These are phyloP conservation scores for Linurgus olivaceus DNA, from an alignment of 2,797 vertebrate genomes.

Conservation along the genomic window DNA sequence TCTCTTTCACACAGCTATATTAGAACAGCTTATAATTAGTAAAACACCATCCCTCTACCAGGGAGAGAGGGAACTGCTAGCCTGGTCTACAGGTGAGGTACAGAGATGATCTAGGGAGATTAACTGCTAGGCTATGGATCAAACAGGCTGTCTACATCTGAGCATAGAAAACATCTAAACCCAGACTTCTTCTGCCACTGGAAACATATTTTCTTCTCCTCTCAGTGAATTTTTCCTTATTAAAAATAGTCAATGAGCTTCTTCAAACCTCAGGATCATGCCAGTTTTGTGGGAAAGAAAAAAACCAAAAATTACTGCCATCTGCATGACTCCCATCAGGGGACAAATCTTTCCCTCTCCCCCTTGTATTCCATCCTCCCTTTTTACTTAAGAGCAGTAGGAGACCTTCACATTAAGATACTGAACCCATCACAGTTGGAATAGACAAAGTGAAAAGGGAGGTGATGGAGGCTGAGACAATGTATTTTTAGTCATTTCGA, in stretches of 20 bases:
- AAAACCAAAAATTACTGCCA: constrained; percentile 8
- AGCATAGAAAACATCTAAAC: background rate
- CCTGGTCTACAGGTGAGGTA: background rate
- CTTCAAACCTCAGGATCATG: constrained; percentile 38
- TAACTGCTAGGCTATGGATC: background rate
- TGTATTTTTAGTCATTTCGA: constrained; percentile 81
- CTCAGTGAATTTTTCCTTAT: background rate
- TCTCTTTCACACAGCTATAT: background rate
- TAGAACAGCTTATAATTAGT: background rate
- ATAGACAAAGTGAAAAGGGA: constrained; percentile 69
- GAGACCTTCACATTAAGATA: constrained; percentile 65
- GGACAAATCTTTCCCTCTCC: background rate
- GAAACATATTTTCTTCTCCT: background rate
- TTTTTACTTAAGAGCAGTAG: constrained; percentile 61
- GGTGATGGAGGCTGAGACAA: constrained; percentile 64
- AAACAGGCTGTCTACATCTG: background rate
- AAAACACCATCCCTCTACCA: background rate
- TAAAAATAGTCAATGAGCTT: background rate
- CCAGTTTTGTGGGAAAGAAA: constrained; percentile 26
- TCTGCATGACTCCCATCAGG: constrained; percentile 14
- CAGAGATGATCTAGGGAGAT: background rate
- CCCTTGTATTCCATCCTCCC: background rate
- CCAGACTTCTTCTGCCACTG: background rate
- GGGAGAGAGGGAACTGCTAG: background rate
- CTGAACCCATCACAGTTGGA: constrained; percentile 51